Evolutionary conservation across 2,113 vertebrate species (phyloP).

Genomic region (Scomber colias): DNA sequence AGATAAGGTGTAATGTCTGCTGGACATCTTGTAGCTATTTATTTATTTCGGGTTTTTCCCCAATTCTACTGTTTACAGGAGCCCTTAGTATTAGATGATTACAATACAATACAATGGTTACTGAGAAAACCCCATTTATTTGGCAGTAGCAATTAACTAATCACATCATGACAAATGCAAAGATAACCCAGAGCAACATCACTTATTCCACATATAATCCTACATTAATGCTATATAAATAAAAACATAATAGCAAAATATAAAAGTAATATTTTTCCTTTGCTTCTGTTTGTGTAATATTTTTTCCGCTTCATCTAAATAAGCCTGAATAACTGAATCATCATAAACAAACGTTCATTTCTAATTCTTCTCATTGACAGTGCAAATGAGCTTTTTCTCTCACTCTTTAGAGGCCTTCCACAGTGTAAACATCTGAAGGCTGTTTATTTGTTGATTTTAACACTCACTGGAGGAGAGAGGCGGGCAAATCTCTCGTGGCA

Average conservation of each 20-base stretch:
- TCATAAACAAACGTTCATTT: constrained; percentile 36
- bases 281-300: neutral
- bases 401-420: constrained; percentile 60
- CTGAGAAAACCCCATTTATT: no score
- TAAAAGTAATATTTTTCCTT: neutral
- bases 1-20: constrained; percentile 32
- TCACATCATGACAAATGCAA: no score
- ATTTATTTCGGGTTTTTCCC: constrained; percentile 9
- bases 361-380: constrained; percentile 53
- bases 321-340: constrained; percentile 13
- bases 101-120: neutral
- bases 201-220: no score
- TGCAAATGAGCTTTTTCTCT: constrained; percentile 62
- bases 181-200: no score
- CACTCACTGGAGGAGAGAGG: constrained; percentile 61
- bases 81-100: neutral
- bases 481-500: constrained; percentile 49
- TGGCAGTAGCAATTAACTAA: no score
- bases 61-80: neutral
- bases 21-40: constrained; percentile 21
- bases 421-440: constrained; percentile 80
- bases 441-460: constrained; percentile 78
- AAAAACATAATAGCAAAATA: no score
- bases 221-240: no score
- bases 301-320: constrained; percentile 13